A percentile compares a stretch with the other conserved stretches of the same genome.
Evolutionary conservation across 37 sponge, comb jelly and placozoan genomes (phyloP).

Genomic region (Eunapius fragilis): DNA sequence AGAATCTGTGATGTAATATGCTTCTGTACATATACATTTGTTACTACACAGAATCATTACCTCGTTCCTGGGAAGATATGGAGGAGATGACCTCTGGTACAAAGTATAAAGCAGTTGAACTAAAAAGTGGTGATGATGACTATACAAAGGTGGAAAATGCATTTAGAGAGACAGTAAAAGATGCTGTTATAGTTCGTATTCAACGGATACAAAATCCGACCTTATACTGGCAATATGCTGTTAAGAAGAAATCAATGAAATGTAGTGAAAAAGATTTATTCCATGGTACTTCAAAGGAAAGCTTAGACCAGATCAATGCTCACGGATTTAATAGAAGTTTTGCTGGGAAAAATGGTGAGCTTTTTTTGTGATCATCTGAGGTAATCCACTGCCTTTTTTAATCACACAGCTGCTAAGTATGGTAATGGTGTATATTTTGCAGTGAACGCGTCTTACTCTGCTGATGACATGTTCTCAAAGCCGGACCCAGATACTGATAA

Average conservation of each 20-base stretch:
- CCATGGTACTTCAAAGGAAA: slow-evolving; percentile 18
- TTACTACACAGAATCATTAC: too few species aligned
- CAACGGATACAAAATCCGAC: slow-evolving; percentile 72
- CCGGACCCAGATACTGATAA: slow-evolving; percentile 37
- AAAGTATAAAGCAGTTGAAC: too few species aligned
- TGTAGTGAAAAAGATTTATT: slow-evolving; percentile 7
- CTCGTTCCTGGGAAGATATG: too few species aligned
- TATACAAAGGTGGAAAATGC: too few species aligned
- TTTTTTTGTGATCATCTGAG: background rate
- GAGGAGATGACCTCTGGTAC: too few species aligned
- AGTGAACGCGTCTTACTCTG: slow-evolving; percentile 20
- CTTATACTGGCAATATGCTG: slow-evolving; percentile 44
- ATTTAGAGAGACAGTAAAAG: too few species aligned
- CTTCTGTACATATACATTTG: too few species aligned
- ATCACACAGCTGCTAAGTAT: slow-evolving; percentile 20
- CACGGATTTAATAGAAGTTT: slow-evolving; percentile 74
- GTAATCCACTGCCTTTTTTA: background rate
- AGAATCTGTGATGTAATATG: too few species aligned
- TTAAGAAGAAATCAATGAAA: slow-evolving; percentile 28
- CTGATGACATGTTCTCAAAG: slow-evolving; percentile 1
- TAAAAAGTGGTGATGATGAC: too few species aligned
- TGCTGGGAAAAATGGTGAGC: slow-evolving; percentile 73
- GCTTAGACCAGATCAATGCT: slow-evolving; percentile 24
- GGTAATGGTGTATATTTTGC: slow-evolving; percentile 57
- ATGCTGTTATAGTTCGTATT: too few species aligned